Percentiles rank a stretch among this genome's conserved stretches.
phyloP scores from a whole-genome alignment of 2,113 vertebrate species.

The Peromyscus leucopus region DNA sequence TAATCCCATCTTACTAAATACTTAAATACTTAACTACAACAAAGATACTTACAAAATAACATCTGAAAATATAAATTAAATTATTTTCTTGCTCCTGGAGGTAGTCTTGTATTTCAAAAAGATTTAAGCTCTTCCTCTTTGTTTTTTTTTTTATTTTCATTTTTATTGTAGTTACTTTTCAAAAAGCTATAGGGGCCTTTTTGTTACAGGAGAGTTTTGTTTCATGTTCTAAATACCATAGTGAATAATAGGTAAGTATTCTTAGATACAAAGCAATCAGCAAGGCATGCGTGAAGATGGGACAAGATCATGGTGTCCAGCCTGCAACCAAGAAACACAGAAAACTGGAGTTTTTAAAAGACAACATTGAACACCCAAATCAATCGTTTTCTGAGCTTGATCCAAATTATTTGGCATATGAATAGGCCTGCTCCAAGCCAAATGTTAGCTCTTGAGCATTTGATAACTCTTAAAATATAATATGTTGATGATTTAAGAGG shows the following conservation, averaged over 20 bases:
- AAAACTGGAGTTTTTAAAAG: slow-evolving; percentile 53
- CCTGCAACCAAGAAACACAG: neutral
- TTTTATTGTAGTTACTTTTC: slow-evolving; percentile 23
- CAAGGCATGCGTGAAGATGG: neutral
- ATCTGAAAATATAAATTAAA: slow-evolving; percentile 3
- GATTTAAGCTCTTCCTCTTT: neutral
- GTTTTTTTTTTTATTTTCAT: neutral
- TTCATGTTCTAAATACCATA: neutral
- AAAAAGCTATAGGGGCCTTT: neutral
- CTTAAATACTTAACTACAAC: slow-evolving; percentile 41
- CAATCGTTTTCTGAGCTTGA: slow-evolving; percentile 52
- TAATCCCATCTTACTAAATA: slow-evolving; percentile 30
- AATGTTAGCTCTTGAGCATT: slow-evolving; percentile 74
- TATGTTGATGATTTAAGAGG: slow-evolving; percentile 73
- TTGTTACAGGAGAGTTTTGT: slow-evolving; percentile 7
- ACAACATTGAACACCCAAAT: slow-evolving; percentile 43
- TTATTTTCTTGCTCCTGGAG: neutral
- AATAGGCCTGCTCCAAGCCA: slow-evolving; percentile 54
- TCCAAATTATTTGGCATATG: slow-evolving; percentile 70
- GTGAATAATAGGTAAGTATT: neutral
- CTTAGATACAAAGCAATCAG: neutral
- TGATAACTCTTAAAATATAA: slow-evolving; percentile 78
- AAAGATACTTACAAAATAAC: slow-evolving; percentile 44
- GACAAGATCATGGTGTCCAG: neutral
- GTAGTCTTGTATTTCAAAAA: neutral